Conservation (phyloP, 2,888 invertebrate species). For the Sphinx pinastri region DNA sequence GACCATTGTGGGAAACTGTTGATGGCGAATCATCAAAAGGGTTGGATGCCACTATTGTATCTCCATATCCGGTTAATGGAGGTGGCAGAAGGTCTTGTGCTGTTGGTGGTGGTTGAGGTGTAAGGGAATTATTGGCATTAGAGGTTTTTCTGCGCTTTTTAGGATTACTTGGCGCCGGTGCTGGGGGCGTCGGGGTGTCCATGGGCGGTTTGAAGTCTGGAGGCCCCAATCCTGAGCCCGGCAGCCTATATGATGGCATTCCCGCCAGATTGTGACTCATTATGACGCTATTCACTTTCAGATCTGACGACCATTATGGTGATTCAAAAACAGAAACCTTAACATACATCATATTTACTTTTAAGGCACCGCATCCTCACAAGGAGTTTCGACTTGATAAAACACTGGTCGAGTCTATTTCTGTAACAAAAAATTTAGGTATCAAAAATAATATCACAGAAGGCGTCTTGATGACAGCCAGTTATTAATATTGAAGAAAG, state of each 20-base stretch:
- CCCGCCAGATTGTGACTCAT: constrained; percentile 93
- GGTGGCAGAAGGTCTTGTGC: constrained; percentile 92
- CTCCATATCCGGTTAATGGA: constrained; percentile 95
- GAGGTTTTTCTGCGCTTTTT: constrained; percentile 94
- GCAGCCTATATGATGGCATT: constrained; percentile 91
- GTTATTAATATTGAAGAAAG: constrained; percentile 7
- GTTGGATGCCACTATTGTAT: constrained; percentile 96
- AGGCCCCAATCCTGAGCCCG: constrained; percentile 88
- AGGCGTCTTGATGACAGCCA: neutral
- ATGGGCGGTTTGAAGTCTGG: constrained; percentile 89
- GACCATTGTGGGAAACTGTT: constrained; percentile 84
- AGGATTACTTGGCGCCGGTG: constrained; percentile 91
- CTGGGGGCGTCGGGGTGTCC: constrained; percentile 87
- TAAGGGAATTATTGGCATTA: constrained; percentile 86
- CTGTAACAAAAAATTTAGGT: constrained; percentile 74
- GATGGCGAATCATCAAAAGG: constrained; percentile 96
- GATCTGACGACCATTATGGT: constrained; percentile 71
- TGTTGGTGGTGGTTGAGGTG: constrained; percentile 88
- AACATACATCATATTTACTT: constrained; percentile 57
- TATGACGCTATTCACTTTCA: constrained; percentile 67
- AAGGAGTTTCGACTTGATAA: constrained; percentile 70
- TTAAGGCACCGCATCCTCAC: constrained; percentile 74
- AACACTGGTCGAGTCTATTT: constrained; percentile 76
- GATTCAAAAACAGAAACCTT: constrained; percentile 50
- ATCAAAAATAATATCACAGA: constrained; percentile 7